phyloP scores from a whole-genome alignment of 2,888 invertebrate genomes.

The Tipula lateralis region DNA sequence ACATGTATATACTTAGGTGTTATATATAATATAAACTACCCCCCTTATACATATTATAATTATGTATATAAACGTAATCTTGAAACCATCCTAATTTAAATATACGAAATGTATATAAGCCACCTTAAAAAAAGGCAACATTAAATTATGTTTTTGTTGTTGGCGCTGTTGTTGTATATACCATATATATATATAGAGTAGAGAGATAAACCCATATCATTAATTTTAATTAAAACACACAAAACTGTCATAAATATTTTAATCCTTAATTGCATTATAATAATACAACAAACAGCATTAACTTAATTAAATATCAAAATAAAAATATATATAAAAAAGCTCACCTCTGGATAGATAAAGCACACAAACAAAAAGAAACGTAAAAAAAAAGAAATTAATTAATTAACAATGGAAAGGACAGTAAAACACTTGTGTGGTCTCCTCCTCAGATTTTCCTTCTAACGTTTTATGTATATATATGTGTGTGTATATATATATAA shows the following conservation, averaged over 20 bases:
- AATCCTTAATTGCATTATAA: constrained; percentile 24
- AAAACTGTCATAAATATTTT: constrained; percentile 24
- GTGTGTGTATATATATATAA: not conserved
- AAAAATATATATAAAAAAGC: not conserved
- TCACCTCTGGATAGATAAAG: constrained; percentile 3
- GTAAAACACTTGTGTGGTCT: constrained; percentile 1
- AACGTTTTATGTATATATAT: not conserved
- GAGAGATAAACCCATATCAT: constrained; percentile 24
- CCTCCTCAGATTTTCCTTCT: not conserved
- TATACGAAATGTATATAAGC: not conserved
- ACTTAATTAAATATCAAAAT: constrained; percentile 12
- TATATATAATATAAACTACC: not conserved
- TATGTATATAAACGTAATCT: not conserved
- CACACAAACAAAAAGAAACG: not conserved
- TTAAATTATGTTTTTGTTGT: not conserved
- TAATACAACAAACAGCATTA: constrained; percentile 24
- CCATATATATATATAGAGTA: not conserved
- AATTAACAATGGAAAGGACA: constrained; percentile 19
- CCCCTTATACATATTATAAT: not conserved
- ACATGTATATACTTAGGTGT: not conserved
- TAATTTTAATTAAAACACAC: constrained; percentile 24
- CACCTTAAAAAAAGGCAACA: constrained; percentile 15
- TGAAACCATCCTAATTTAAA: not conserved
- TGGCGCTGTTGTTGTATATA: not conserved
- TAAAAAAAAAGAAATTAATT: constrained; percentile 12